Percentiles rank a stretch among this genome's conserved stretches.
Conservation (phyloP, 2,888 invertebrate species). For the Cloeon dipterum region DNA sequence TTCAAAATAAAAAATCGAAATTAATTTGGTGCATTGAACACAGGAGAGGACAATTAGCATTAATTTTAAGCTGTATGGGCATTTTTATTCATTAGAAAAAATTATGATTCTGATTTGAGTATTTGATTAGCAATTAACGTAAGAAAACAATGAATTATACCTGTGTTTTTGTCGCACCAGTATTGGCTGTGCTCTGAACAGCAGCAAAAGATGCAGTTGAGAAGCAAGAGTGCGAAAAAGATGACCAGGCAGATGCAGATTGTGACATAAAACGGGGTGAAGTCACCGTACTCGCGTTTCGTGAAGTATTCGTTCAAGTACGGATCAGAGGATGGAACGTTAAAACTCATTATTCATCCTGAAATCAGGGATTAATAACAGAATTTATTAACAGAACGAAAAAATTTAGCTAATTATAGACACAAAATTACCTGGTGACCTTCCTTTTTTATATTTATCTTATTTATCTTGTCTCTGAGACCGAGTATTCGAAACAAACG, state of each 20-base stretch:
- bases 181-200: conserved; percentile 57
- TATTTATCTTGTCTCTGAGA: no score
- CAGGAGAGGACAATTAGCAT: no score
- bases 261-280: conserved; percentile 63
- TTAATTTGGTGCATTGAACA: no score
- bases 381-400: no score
- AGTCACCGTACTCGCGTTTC: conserved; percentile 37
- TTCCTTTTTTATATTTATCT: no score
- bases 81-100: background rate
- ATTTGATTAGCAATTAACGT: background rate
- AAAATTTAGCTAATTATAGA: no score
- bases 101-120: background rate
- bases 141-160: conserved; percentile 18
- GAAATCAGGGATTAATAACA: no score
- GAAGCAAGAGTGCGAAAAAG: conserved; percentile 38
- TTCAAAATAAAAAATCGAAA: background rate
- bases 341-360: background rate
- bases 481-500: no score
- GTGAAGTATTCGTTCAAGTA: background rate
- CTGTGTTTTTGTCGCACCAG: conserved; percentile 64
- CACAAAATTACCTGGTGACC: no score
- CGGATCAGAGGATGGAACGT: background rate
- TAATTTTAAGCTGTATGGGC: no score
- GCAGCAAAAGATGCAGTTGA: conserved; percentile 60
- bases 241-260: conserved; percentile 56